phyloP scores from a whole-genome alignment of 2,888 invertebrate genomes.

The Drosophila putrida region DNA sequence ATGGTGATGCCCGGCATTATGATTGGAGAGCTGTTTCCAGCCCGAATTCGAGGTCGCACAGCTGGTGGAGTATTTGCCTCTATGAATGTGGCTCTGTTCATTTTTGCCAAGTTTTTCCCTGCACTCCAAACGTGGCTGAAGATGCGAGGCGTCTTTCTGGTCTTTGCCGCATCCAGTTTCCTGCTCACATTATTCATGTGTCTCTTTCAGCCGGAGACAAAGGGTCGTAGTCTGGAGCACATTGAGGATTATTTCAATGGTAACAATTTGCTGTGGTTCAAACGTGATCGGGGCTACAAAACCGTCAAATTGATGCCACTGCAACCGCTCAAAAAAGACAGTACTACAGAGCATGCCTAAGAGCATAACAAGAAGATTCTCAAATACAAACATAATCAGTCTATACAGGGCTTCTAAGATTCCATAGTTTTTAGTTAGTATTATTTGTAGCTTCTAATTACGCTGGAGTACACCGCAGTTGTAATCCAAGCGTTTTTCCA shows the following conservation, averaged over 20 bases:
- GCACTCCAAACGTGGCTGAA: conserved; percentile 87
- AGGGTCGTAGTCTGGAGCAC: conserved; percentile 89
- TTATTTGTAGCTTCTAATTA: conserved; percentile 28
- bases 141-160: conserved; percentile 89
- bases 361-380: background rate
- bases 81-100: conserved; percentile 90
- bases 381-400: conserved; percentile 19
- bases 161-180: conserved; percentile 89
- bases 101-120: conserved; percentile 90
- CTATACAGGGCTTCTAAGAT: conserved; percentile 47
- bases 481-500: conserved; percentile 20
- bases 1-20: conserved; percentile 91
- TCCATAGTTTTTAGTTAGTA: conserved; percentile 46
- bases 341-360: conserved; percentile 37
- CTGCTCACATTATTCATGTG: conserved; percentile 89
- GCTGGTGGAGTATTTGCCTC: conserved; percentile 91
- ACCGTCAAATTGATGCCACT: conserved; percentile 57
- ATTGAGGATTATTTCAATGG: conserved; percentile 92
- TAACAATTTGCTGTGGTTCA: conserved; percentile 88
- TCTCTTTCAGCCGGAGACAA: conserved; percentile 91
- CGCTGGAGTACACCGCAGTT: conserved; percentile 37
- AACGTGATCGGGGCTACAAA: conserved; percentile 81
- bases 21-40: conserved; percentile 91
- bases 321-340: conserved; percentile 39
- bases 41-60: conserved; percentile 90